Percentiles rank a stretch among this genome's conserved stretches.
Evolutionary conservation across 1,140 invertebrate species (phyloP).

Genomic region (Trachymyrmex cornetzi): DNA sequence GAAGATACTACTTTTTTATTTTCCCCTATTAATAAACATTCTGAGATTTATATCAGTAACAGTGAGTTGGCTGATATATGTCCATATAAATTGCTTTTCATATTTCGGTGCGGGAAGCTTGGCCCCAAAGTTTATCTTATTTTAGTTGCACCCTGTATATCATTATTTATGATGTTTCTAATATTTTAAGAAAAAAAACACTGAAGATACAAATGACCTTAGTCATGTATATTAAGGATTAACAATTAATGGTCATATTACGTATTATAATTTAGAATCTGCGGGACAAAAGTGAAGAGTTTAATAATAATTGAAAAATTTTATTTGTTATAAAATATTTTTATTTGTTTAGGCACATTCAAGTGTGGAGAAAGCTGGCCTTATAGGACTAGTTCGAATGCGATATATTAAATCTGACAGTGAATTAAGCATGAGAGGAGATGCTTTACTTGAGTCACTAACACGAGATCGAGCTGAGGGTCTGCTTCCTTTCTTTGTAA

Average conservation of each 20-base stretch:
- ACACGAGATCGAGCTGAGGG: constrained; percentile 94
- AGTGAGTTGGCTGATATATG: too few species aligned
- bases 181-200: too few species aligned
- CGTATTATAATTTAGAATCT: neutral
- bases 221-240: too few species aligned
- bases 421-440: constrained; percentile 94
- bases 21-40: too few species aligned
- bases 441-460: constrained; percentile 93
- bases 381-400: constrained; percentile 96
- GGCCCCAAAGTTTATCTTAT: too few species aligned
- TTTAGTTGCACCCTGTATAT: too few species aligned
- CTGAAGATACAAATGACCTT: too few species aligned
- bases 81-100: too few species aligned
- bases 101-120: too few species aligned
- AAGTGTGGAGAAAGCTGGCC: constrained; percentile 97
- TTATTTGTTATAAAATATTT: neutral
- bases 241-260: too few species aligned
- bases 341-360: constrained; percentile 93
- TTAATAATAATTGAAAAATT: neutral
- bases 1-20: neutral
- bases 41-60: too few species aligned
- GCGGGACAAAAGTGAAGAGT: neutral
- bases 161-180: too few species aligned
- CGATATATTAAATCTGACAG: constrained; percentile 96
- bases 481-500: constrained; percentile 98